phyloP scores from a whole-genome alignment of 2,113 vertebrate species.

The Galemys pyrenaicus region DNA sequence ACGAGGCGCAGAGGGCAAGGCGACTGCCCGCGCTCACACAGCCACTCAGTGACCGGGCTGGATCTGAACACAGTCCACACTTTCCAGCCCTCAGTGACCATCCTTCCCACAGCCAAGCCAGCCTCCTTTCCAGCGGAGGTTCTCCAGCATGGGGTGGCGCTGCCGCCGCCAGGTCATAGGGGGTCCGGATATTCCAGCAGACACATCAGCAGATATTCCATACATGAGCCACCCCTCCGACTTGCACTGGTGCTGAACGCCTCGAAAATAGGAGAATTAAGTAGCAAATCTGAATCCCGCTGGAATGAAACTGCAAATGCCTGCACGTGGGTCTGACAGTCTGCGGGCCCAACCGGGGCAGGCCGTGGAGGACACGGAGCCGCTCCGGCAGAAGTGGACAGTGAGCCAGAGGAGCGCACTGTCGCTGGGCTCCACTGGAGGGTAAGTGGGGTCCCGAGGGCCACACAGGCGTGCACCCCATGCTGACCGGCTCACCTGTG shows the following conservation, averaged over 20 bases:
- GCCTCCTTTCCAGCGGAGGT: not conserved
- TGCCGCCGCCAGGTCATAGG: no score
- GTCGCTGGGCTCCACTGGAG: no score
- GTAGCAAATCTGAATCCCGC: not conserved
- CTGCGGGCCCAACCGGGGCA: not conserved
- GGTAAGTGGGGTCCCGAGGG: not conserved
- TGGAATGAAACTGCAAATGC: not conserved
- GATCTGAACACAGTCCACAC: not conserved
- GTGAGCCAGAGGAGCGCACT: not conserved
- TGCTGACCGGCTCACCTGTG: not conserved
- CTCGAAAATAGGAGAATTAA: not conserved
- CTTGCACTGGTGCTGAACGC: not conserved
- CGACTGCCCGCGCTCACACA: not conserved
- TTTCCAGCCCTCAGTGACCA: accelerated
- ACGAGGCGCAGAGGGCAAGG: not conserved
- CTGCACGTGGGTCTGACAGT: not conserved
- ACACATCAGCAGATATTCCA: no score
- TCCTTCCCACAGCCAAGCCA: not conserved
- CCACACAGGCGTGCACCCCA: not conserved
- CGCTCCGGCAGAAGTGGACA: not conserved
- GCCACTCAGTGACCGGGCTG: not conserved
- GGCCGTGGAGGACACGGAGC: not conserved
- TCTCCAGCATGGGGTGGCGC: no score
- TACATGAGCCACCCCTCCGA: not conserved
- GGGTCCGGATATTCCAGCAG: no score